Base-by-base conservation (phyloP, 2,113 vertebrate species). In the Anas platyrhynchos region DNA sequence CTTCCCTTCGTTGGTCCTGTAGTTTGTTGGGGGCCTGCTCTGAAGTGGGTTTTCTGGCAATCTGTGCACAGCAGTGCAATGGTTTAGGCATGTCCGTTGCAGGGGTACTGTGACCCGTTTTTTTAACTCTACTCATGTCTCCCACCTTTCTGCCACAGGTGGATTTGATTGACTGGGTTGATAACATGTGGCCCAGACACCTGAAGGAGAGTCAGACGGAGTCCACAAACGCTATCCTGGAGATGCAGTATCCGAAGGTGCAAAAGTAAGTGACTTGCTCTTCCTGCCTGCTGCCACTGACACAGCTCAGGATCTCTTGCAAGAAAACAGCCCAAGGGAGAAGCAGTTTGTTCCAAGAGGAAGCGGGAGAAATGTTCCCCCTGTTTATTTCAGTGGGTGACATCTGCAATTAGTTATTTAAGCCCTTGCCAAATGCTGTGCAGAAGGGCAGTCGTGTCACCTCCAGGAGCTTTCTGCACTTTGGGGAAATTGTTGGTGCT, bases 201-300 rank as follows among this genome's bases (percentile, higher is more conserved):
- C 98, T 99, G 67, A 99, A 99, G 93, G 99, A 99, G 95, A 98
- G 98, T 89, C 99, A 99, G 92, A 99, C 99, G 71, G 99, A 99
- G 96, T 99, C 99, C 31, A 99, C 99, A 2, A 99, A 99, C 34
- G 99, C 99, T 63, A 99, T 99, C 90, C 98, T 99, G 91, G 99
- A 99, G 95, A 99, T 99, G 99, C 99, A 99, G 94, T 99, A 99
- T 95, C 99, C 99, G 46, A 99, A 99, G 98, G 99, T 99, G 85
- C 99, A 99, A 95, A 99, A 99, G 99, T 99, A 97, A 98, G 98
- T 97, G 82, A 31, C 27, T 80, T 83, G 22, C 4, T 44, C 27
- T 31, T 76, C 63, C 58, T 78, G 25, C 16, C 31, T 41, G 55
- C 32, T 16, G 6, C 29, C 16, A 25, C 15, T 16, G 31, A 23